These are phyloP conservation scores for Nysson spinosus DNA, from an alignment of 2,888 invertebrate genomes.

Conservation along the genomic window DNA sequence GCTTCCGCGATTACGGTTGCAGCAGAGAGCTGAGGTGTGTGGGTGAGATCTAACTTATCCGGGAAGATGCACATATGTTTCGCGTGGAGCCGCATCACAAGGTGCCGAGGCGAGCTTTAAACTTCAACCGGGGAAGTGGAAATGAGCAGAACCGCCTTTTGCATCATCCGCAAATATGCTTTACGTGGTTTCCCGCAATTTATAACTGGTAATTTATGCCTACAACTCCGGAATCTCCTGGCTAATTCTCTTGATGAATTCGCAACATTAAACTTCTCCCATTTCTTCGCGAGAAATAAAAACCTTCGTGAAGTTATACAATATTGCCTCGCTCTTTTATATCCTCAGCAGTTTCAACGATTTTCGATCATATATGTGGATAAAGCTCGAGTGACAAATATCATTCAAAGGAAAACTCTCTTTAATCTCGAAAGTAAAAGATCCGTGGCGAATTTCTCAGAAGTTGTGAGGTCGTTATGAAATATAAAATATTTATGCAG, in stretches of 20 bases:
- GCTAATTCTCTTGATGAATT: conserved; percentile 23
- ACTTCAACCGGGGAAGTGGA: conserved; percentile 18
- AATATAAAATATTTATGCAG: too few species aligned
- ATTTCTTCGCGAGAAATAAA: conserved; percentile 31
- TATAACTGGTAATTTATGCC: conserved; percentile 28
- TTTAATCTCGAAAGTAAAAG: too few species aligned
- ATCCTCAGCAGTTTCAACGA: too few species aligned
- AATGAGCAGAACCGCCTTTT: conserved; percentile 29
- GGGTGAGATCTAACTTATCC: background rate
- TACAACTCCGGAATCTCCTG: conserved; percentile 2
- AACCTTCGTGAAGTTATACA: background rate
- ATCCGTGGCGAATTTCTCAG: too few species aligned
- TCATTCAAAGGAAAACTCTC: too few species aligned
- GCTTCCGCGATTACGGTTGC: background rate
- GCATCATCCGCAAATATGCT: conserved; percentile 24
- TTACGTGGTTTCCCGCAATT: conserved; percentile 16
- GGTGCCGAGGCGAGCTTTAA: conserved; percentile 19
- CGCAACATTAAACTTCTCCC: conserved; percentile 19
- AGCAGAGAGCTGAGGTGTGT: background rate
- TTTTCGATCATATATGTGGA: too few species aligned
- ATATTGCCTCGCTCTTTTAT: background rate
- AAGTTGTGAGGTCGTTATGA: too few species aligned
- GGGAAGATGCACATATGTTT: conserved; percentile 3
- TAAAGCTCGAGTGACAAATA: too few species aligned
- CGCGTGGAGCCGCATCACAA: background rate